Base-by-base conservation (phyloP, 2,888 invertebrate species). In the Seira musarum region DNA sequence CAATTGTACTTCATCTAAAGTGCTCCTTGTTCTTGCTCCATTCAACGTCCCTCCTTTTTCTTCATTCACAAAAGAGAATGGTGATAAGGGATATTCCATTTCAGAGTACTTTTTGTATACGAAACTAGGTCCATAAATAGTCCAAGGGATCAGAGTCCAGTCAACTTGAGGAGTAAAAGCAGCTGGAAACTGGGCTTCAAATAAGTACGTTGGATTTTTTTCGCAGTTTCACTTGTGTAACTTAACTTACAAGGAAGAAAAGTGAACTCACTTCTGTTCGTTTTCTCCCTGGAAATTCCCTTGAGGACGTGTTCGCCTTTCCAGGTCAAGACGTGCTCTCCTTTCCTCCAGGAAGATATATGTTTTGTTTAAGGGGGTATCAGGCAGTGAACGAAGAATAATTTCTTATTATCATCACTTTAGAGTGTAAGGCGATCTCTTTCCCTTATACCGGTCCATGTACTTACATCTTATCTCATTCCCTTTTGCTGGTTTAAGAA, bases 251-350 rank as follows among this genome's bases (percentile, higher is more conserved):
- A n/a, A n/a, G 25, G 1, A 21, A 60, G 5, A 22, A 60, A 60
- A 22, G 40, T 17, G 70, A 61, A 70, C 60, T 40, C 60, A 19
- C 63, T 19, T 71, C 63, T 17, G 57, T 57, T 61, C n/a, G 49
- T 57, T 63, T 66, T 30, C 35, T 64, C 25, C 40, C 53, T 65
- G 30, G 22, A 19, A 78, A 78, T 78, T 72, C 78, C 67, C 67
- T 67, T 15, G 72, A 78, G 72, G 63, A 78, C 78, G 78, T 78
- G 72, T 68, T 78, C 67, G 46, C 67, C 5, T 72, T 78, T 78
- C 68, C 78, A 78, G 78, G 78, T 78, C 78, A 78, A 78, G 72
- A 78, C 67, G 78, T 72, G 71, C 60, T 60, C 49, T 53, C 17
- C 70, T 76, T 77, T 21, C 21, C 70, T 66, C 70, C 60, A 60